A percentile compares a stretch with the other conserved stretches of the same genome.
These are phyloP conservation scores for Orientallactaga bullata DNA, from an alignment of 2,113 vertebrate species.

Conservation along the genomic window DNA sequence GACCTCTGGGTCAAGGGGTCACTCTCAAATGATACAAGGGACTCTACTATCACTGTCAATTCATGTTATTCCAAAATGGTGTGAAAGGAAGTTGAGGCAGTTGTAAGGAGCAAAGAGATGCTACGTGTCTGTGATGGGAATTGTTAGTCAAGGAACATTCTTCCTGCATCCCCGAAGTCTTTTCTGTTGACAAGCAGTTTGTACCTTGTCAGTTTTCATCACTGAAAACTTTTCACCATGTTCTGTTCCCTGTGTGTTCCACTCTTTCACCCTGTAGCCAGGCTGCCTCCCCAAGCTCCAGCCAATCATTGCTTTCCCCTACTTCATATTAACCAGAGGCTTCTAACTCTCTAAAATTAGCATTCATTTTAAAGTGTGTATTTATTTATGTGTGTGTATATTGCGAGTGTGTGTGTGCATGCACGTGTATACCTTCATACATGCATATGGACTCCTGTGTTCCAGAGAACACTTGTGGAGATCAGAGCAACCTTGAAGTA, in stretches of 20 bases:
- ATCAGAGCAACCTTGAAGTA: too few species aligned
- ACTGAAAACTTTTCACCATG: neutral
- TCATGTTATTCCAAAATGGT: constrained; percentile 68
- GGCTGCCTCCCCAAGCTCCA: neutral
- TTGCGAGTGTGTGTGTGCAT: too few species aligned
- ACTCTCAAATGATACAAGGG: constrained; percentile 90
- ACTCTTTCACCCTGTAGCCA: neutral
- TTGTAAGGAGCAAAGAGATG: neutral
- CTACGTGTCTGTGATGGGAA: neutral
- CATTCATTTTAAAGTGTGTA: neutral
- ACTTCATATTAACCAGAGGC: too few species aligned
- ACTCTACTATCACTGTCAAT: constrained; percentile 83
- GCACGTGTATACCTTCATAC: too few species aligned
- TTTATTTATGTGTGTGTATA: too few species aligned
- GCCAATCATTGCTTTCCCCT: neutral
- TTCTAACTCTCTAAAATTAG: neutral
- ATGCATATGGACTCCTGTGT: too few species aligned
- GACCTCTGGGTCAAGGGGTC: constrained; percentile 89
- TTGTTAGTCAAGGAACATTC: neutral
- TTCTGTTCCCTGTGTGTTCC: neutral
- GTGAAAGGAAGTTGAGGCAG: constrained; percentile 70
- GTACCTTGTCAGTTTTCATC: neutral
- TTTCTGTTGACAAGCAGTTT: neutral
- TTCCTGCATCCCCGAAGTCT: neutral
- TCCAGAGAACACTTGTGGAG: too few species aligned